These are phyloP conservation scores for Etheostoma perlongum DNA, from an alignment of 2,797 vertebrate genomes.

Conservation along the genomic window DNA sequence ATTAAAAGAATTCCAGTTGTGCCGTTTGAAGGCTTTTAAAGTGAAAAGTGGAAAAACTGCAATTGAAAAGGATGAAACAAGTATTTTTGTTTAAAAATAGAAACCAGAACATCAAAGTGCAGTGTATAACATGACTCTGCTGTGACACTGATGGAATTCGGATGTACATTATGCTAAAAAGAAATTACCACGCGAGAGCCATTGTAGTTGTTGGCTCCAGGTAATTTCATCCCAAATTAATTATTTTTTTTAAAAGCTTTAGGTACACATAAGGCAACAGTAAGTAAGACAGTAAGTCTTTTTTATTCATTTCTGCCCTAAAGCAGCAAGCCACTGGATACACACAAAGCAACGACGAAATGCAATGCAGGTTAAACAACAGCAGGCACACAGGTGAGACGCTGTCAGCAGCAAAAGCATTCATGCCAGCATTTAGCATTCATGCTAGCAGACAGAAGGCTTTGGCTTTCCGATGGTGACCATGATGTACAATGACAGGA, in stretches of 20 bases:
- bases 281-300: not conserved
- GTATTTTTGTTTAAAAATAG: not conserved
- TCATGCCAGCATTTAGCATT: slow-evolving; percentile 67
- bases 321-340: slow-evolving; percentile 32
- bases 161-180: not conserved
- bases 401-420: slow-evolving; percentile 63
- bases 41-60: not conserved
- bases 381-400: slow-evolving; percentile 43
- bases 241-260: not conserved
- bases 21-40: not conserved
- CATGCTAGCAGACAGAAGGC: slow-evolving; percentile 73
- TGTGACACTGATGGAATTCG: not conserved
- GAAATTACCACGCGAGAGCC: not conserved
- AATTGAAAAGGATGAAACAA: not conserved
- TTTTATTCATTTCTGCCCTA: not conserved
- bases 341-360: slow-evolving; percentile 30
- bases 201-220: not conserved
- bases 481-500: slow-evolving; percentile 45
- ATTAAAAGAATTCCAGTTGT: not conserved
- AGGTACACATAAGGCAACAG: not conserved
- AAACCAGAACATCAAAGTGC: not conserved
- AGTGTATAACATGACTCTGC: not conserved
- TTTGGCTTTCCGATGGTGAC: slow-evolving; percentile 65
- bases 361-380: slow-evolving; percentile 39
- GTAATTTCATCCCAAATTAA: not conserved